Evolutionary conservation across 2,888 invertebrate genomes (phyloP), one percentile per base, ranked within the genome.

Genomic region (Terebella lapidaria): DNA sequence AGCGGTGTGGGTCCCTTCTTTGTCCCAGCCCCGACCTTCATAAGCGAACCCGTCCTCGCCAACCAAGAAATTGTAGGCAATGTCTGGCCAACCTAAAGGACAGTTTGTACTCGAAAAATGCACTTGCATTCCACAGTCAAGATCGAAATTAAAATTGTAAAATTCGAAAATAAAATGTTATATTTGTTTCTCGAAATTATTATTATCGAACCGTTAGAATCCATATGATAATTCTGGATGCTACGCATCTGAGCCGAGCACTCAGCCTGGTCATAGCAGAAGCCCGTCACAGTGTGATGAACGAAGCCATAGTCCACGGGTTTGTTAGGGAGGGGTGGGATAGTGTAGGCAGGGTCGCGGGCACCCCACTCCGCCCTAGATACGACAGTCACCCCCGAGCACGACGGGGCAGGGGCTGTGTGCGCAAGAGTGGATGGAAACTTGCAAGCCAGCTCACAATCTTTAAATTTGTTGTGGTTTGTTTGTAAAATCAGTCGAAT

Each of bases 11-110:
- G 90, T 87, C 0, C 90, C 91, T 49, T 86, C 82, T 61, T 80
- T 78, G 66, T 87, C 85, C 91, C 91, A 91, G 1, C 89, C 88
- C 2, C 90, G 85, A 0, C 88, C 90, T 66, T 84, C 85, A 74
- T 89, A 90, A 0, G 86, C 87, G 5, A 85, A 84, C 0, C 90
- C 90, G 72, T 90, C 90, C 2, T 89, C 90, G 0, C 89, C 91
- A 1, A 91, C 85, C 1, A 91, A 79, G 69, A 90, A 92, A 74
- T 89, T 91, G 62, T 76, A 75, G 2, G 67, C 72, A 45, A 74
- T 70, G 57, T 74, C 74, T 45, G 66, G 60, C 65, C 67, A 71
- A 25, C 66, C 71, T 71, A 30, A 46, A 10, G n/a, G n/a, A n/a
- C n/a, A n/a, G n/a, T n/a, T n/a, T n/a, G n/a, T n/a, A n/a, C n/a